Conservation (phyloP, 2,888 invertebrate genomes). For the Drosophila pseudotakahashii region DNA sequence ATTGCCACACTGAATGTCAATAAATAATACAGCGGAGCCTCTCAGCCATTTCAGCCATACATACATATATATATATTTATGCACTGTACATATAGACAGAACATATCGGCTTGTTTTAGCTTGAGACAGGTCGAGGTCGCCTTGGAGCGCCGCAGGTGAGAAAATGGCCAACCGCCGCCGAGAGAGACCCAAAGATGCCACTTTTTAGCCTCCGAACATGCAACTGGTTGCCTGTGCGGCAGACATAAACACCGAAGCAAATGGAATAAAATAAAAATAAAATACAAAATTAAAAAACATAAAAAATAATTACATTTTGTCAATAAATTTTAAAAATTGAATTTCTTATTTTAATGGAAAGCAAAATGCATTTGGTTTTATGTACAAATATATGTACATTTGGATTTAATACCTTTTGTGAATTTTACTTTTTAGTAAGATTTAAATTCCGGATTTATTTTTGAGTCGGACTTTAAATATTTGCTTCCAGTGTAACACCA, state of each 20-base stretch:
- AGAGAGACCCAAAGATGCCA: slow-evolving; percentile 47
- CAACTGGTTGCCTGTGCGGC: slow-evolving; percentile 33
- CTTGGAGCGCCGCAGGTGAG: slow-evolving; percentile 69
- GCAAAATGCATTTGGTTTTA: too few relatives aligned
- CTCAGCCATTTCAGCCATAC: background rate
- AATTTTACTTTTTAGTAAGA: too few relatives aligned
- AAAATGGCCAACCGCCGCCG: slow-evolving; percentile 56
- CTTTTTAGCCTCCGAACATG: slow-evolving; percentile 39
- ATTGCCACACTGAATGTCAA: slow-evolving; percentile 73
- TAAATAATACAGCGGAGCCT: slow-evolving; percentile 74
- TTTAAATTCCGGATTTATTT: too few relatives aligned
- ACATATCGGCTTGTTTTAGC: slow-evolving; percentile 49
- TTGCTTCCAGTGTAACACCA: slow-evolving; percentile 8
- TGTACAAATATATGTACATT: too few relatives aligned
- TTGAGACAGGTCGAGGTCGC: slow-evolving; percentile 81
- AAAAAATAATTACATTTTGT: too few relatives aligned
- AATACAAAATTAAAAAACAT: too few relatives aligned
- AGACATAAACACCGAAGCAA: background rate
- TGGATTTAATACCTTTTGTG: too few relatives aligned
- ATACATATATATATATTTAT: slow-evolving; percentile 37
- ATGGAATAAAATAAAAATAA: background rate
- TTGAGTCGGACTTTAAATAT: too few relatives aligned
- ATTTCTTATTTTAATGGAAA: too few relatives aligned
- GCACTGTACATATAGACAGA: slow-evolving; percentile 22
- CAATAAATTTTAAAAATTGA: too few relatives aligned